Base-by-base conservation (phyloP, 2,797 vertebrate genomes). In the Xiphophorus birchmanni region DNA sequence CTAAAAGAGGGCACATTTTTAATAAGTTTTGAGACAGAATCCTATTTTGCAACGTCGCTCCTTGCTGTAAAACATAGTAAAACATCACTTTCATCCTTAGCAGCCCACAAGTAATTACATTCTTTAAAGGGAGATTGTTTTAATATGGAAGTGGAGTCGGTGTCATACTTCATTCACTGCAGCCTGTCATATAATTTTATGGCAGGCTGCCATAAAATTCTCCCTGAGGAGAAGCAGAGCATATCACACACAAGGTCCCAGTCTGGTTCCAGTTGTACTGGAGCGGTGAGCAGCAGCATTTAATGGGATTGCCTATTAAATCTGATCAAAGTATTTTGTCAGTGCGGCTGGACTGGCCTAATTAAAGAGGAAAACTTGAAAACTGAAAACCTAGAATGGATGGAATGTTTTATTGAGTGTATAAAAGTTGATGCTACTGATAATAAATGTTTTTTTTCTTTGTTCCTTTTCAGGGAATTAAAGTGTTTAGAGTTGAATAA, bases 91-190 rank as follows among this genome's bases (percentile, higher is more conserved):
- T 78, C 72, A 50, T 89, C 82, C 82, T 85, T 74, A 82, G 82
- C 85, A 76, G 83, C 71, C 48, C 0, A 32, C 74, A 73, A 86
- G 82, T 89, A 89, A 92, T 92, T 92, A 86, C 78, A 86, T 84
- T 89, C 82, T 86, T 82, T 89, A 86, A 89, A 83, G 77, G 75
- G 80, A 81, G 73, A 88, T 89, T 89, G 83, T 87, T 91, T 93
- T 92, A 90, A 90, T 90, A 89, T 89, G 85, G 86, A 92, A 92
- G 91, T 90, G 87, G 81, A 80, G 88, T 88, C 77, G 58, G 76
- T 86, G 86, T 90, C 83, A 79, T 87, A 88, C 88, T 91, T 93
- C 89, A 87, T 86, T 92, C 87, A 82, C 35, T 80, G 82, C 81
- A 82, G 86, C 42, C 56, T 84, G 84, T 88, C 91, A 86, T 89